Percentiles rank a stretch among this genome's conserved stretches.
phyloP scores from a whole-genome alignment of 1,140 invertebrate species.

The Eufriesea mexicana region DNA sequence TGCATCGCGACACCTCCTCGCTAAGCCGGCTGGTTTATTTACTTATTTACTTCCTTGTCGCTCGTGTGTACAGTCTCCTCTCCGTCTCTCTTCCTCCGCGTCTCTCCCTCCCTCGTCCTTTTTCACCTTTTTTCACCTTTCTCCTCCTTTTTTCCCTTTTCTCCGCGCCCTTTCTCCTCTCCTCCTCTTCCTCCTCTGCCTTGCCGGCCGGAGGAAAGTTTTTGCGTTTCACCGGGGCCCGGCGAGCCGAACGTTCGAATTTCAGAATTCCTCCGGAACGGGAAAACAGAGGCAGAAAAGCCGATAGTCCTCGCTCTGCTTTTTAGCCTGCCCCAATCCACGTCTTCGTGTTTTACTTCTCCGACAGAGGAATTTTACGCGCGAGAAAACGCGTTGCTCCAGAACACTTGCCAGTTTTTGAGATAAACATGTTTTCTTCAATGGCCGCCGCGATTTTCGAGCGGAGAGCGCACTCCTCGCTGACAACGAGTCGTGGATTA shows the following conservation, averaged over 20 bases:
- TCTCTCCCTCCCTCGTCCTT: slow-evolving; percentile 20
- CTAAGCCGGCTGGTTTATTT: slow-evolving; percentile 75
- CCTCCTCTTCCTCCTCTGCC: not conserved
- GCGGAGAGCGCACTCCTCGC: no score
- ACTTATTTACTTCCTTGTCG: slow-evolving; percentile 77
- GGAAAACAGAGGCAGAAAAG: slow-evolving; percentile 11
- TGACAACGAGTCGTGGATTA: no score
- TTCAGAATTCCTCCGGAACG: slow-evolving; percentile 1
- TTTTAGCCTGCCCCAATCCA: not conserved
- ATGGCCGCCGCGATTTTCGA: no score
- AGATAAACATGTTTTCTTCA: no score
- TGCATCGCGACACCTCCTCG: slow-evolving; percentile 76
- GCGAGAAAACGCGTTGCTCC: not conserved
- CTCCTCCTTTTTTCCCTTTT: not conserved
- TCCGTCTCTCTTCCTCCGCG: slow-evolving; percentile 31
- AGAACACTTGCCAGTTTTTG: no score
- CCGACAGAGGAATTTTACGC: not conserved
- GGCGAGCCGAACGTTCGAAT: not conserved
- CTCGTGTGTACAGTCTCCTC: slow-evolving; percentile 48
- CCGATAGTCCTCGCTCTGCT: not conserved
- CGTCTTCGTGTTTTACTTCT: not conserved
- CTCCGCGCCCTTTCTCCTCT: not conserved
- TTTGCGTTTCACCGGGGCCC: not conserved
- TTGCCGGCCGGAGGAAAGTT: not conserved
- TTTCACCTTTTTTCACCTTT: not conserved